Evolutionary conservation across 2,113 vertebrate species (phyloP), one percentile per base, ranked within the genome.

Genomic region (Chloropsis hardwickii): DNA sequence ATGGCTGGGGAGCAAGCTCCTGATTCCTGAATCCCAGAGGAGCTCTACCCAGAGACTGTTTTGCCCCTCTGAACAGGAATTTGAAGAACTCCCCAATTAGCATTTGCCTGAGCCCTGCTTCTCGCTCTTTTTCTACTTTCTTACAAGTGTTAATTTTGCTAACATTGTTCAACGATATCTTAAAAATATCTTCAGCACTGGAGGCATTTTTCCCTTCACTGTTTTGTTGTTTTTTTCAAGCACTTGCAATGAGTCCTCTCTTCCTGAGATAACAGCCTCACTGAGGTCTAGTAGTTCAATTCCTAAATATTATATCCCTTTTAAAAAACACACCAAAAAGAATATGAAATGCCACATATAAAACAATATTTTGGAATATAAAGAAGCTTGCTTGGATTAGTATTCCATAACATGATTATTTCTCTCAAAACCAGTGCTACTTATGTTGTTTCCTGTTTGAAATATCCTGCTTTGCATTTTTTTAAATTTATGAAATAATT

Each of bases 391-490:
- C 81, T 95, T 91, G 94, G 88, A 81, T 97, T 97, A 88, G 54
- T 90, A 84, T 94, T 97, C 94, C 62, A 62, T 72, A 93, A 93
- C 88, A 86, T 66, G 94, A 91, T 96, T 96, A 92, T 97, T 96
- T 86, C 40, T 96, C 76, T 90, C 88, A 64, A 92, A 97, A 97
- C 51, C 47, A 69, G 80, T 81, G 64, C 48, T 92, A 35, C 91
- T 95, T 93, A 72, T 61, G 92, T 93, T 86, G 77, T 94, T 91
- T 96, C 92, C 80, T 79, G 64, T 94, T 96, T 95, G 93, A 97
- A 98, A 97, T 86, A 94, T 25, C 72, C 85, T 96, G 47, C 86
- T 97, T 97, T 97, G 65, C 86, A 85, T 95, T 96, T 90, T 92
- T 95, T 95, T 96, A 57, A 77, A 88, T 95, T 82, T 95, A 60